phyloP scores from a whole-genome alignment of 2,113 vertebrate genomes.

The Gambusia holbrooki region DNA sequence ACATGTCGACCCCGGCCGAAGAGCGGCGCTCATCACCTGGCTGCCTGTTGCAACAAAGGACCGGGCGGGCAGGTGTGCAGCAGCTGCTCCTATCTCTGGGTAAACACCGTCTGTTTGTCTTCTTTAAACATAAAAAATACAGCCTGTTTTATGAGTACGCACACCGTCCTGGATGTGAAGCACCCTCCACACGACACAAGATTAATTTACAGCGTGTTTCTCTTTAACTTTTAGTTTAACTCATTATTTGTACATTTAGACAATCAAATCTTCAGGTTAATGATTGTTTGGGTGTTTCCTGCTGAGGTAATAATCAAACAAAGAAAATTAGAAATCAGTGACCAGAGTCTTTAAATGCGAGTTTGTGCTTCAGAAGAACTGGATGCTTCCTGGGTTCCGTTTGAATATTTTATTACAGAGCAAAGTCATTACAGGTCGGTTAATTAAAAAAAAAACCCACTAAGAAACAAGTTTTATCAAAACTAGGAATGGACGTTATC shows the following conservation, averaged over 20 bases:
- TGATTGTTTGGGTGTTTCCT: slow-evolving; percentile 57
- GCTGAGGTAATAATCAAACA: slow-evolving; percentile 60
- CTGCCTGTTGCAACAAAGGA: slow-evolving; percentile 69
- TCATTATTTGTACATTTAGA: neutral
- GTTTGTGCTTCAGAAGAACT: slow-evolving; percentile 8
- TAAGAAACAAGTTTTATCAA: neutral
- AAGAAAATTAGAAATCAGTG: slow-evolving; percentile 63
- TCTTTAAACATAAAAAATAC: slow-evolving; percentile 66
- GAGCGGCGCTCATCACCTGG: slow-evolving; percentile 58
- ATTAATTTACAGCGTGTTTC: slow-evolving; percentile 23
- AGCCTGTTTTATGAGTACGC: slow-evolving; percentile 68
- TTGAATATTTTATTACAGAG: neutral
- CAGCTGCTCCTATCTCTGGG: slow-evolving; percentile 81
- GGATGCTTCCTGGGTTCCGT: neutral
- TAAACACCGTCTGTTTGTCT: slow-evolving; percentile 84
- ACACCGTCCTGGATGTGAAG: slow-evolving; percentile 53
- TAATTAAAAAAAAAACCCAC: no score
- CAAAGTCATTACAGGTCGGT: no score
- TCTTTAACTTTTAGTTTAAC: neutral
- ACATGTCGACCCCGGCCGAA: slow-evolving; percentile 36
- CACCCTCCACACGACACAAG: slow-evolving; percentile 55
- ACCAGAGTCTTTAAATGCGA: slow-evolving; percentile 36
- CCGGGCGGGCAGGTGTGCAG: slow-evolving; percentile 78
- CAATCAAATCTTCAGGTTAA: slow-evolving; percentile 28
- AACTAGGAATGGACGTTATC: no score